phyloP scores from a whole-genome alignment of 2,797 vertebrate species.

The Oreortyx pictus region DNA sequence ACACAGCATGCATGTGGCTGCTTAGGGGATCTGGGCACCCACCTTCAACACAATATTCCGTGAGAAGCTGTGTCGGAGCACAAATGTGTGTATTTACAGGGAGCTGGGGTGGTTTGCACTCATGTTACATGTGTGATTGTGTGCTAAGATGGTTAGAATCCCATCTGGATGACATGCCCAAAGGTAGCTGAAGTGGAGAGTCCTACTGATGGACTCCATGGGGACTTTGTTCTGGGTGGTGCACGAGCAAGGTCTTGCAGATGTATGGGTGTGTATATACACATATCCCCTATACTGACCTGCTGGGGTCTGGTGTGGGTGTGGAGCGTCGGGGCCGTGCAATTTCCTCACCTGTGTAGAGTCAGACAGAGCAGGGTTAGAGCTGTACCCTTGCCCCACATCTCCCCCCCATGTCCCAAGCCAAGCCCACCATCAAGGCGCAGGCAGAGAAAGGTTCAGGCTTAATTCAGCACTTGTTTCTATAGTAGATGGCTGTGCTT shows the following conservation, averaged over 20 bases:
- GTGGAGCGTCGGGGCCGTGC: conserved; percentile 93
- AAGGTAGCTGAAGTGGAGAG: rapidly evolving
- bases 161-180: rapidly evolving
- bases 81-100: rapidly evolving
- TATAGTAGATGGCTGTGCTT: rapidly evolving
- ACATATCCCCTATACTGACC: conserved; percentile 69
- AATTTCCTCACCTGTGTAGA: conserved; percentile 90
- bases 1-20: background rate
- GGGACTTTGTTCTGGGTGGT: background rate
- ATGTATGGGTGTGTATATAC: background rate
- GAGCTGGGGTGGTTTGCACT: rapidly evolving
- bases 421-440: rapidly evolving
- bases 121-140: rapidly evolving
- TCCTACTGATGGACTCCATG: rapidly evolving
- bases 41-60: background rate
- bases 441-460: background rate
- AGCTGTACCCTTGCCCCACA: rapidly evolving
- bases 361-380: rapidly evolving
- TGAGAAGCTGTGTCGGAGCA: rapidly evolving
- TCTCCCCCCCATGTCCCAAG: background rate
- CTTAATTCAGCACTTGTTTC: background rate
- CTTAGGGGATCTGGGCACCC: background rate
- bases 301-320: conserved; percentile 85
- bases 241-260: background rate
- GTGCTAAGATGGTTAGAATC: rapidly evolving